Base-by-base conservation (phyloP, 2,113 vertebrate genomes). In the Phycodurus eques region DNA sequence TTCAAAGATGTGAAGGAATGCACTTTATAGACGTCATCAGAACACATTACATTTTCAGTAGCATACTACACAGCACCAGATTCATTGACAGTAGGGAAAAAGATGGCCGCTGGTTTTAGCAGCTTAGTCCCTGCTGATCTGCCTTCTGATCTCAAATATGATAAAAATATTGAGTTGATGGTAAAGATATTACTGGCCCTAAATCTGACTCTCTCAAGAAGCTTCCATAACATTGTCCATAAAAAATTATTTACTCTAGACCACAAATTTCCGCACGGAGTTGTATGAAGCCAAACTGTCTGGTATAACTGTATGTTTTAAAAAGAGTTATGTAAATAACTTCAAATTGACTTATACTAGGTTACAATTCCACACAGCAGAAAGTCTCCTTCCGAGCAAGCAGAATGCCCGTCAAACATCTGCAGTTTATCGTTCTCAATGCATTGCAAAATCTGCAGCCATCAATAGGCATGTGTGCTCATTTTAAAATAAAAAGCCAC, bases 401-500 rank as follows among this genome's bases (percentile, higher is more conserved):
- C 56, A 56, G 53, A 56, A 17, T 9, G 6, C 33, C 51, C 51
- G 69, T 39, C 8, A 3, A n/a, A 76, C 80, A 88, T 83, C 73
- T 81, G 74, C 57, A 75, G 65, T 70, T 8, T 72, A 46, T 56
- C 76, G 70, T 82, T 85, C 83, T 75, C 75, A 47, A 51, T 2
- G 43, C 51, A 63, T 72, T 80, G 72, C 83, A 86, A 88, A 86
- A 80, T 76, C 78, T 53, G 43, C 78, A 80, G 79, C 69, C 86
- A 73, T 80, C 77, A 87, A 87, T 87, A 83, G 81, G 62, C 71
- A n/a, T 64, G 81, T 78, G 76, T 72, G 83, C 87, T 89, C 88
- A 90, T 91, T 91, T 83, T 72, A 72, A 80, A 84, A 76, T 88
- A 79, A 88, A 39, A 78, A 60, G 75, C 63, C 54, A 79, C 20